Evolutionary conservation across 2,113 vertebrate genomes (phyloP).

Genomic region (Ptyas mucosa): DNA sequence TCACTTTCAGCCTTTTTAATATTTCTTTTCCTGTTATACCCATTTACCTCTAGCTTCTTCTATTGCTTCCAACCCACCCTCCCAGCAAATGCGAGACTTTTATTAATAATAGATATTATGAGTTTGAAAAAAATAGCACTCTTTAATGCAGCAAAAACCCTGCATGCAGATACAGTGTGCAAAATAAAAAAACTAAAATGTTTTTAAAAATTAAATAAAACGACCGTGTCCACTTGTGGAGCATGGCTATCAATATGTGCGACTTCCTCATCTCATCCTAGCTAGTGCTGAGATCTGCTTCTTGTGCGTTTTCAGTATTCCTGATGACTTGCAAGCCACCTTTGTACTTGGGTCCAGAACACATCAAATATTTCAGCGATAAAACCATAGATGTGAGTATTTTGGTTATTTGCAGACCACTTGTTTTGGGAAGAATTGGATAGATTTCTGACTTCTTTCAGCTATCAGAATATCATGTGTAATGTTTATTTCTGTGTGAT

Average conservation of each 20-base stretch:
- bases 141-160: neutral
- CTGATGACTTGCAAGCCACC: slow-evolving; percentile 95
- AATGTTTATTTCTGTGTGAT: neutral
- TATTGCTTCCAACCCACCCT: neutral
- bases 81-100: neutral
- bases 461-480: neutral
- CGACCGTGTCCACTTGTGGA: neutral
- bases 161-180: neutral
- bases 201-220: neutral
- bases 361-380: slow-evolving; percentile 94
- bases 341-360: slow-evolving; percentile 92
- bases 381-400: slow-evolving; percentile 91
- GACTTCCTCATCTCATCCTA: neutral
- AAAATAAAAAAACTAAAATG: neutral
- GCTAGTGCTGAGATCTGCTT: neutral
- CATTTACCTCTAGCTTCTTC: neutral
- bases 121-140: neutral
- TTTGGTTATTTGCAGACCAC: neutral
- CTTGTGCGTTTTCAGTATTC: slow-evolving; percentile 74
- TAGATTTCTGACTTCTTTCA: neutral
- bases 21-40: neutral
- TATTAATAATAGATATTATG: neutral
- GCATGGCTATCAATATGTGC: neutral
- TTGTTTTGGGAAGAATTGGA: neutral
- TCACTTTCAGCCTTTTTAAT: neutral